Base-by-base conservation (phyloP, 2,797 vertebrate species). In the Sciurus vulgaris region DNA sequence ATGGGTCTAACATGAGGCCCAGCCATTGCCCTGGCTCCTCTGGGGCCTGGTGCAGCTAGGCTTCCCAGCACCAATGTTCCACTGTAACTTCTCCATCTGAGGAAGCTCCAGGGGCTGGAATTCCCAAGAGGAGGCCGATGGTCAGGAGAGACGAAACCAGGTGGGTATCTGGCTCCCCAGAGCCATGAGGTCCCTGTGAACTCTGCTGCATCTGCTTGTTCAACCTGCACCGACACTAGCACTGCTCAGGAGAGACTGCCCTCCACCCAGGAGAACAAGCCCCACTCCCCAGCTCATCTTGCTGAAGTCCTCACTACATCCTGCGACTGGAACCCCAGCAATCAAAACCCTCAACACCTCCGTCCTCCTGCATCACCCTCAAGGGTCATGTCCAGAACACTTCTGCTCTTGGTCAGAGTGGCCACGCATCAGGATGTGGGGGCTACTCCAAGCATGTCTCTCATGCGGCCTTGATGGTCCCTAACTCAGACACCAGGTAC, bases 161-260 rank as follows among this genome's bases (percentile, higher is more conserved):
- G 35, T 14, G 22, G 9, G 7, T 28, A 4, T 4, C 14, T 1
- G 0, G 49, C 9, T 54, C 15, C 14, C 11, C 12, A 9, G 14
- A 47, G 69, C 5, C 30, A 1, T 18, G 4, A 4, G n/a, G 22
- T 33, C 35, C 41, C 76, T 7, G 2, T 0, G 12, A 33, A 1
- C 17, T 30, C 44, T 28, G 6, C 47, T 18, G 1, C 8, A 0
- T 38, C 70, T 28, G 11, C 22, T 8, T 54, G 61, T 33, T 35
- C 4, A 24, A 7, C 4, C 13, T 5, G 4, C 2, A 24, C 30
- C 33, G 0, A 10, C 7, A 0, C 0, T 30, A 47, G 22, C 13
- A 0, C 2, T 0, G 3, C 22, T 49, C 33, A 24, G 14, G 12
- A 74, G 54, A 89, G 14, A 14, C 10, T 7, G 26, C 8, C 44